Conservation (phyloP, 2,113 vertebrate species). For the Dasyornis broadbenti region DNA sequence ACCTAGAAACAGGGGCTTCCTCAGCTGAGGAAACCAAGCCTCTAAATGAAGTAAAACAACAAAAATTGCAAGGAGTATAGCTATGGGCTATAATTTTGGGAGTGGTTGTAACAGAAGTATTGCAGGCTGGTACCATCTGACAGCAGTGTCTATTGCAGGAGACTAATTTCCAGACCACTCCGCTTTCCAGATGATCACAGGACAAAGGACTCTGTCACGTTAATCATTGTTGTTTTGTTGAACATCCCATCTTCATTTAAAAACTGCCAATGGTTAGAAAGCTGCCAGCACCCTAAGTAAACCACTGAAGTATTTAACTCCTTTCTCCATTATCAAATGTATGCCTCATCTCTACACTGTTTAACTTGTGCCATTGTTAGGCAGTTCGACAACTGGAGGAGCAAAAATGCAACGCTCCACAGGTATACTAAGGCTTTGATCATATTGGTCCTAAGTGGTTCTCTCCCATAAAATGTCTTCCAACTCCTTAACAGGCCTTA, state of each 20-base stretch:
- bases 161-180: background rate
- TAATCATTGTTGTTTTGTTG: slow-evolving; percentile 1
- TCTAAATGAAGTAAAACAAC: background rate
- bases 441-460: background rate
- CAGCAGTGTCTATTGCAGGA: background rate
- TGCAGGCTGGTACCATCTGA: background rate
- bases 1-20: background rate
- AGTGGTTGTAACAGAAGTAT: background rate
- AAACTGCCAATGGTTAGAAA: background rate
- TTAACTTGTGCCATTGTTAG: background rate
- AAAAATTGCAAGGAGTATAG: background rate
- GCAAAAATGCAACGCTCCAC: background rate
- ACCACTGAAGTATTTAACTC: background rate
- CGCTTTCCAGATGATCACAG: background rate
- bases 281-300: slow-evolving; percentile 1
- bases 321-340: background rate
- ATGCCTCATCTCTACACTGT: background rate
- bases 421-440: background rate
- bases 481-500: background rate
- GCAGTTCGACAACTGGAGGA: background rate
- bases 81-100: background rate
- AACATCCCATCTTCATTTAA: slow-evolving; percentile 5
- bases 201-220: slow-evolving; percentile 16
- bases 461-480: background rate
- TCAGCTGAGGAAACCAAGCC: background rate